These are phyloP conservation scores for Crepidodera aurea DNA, from an alignment of 2,888 invertebrate genomes.

Conservation along the genomic window DNA sequence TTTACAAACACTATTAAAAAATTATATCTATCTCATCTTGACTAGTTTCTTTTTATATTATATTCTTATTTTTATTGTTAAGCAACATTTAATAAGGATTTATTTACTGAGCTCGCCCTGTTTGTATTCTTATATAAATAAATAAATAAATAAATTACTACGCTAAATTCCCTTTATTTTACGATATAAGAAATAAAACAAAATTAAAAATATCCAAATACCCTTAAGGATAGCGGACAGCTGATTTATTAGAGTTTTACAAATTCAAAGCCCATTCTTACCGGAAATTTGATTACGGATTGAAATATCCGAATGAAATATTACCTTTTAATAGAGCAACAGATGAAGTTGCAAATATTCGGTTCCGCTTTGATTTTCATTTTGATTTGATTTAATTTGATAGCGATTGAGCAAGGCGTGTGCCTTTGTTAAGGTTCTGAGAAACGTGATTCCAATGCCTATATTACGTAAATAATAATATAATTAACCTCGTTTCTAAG, in stretches of 20 bases:
- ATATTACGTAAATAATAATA: background rate
- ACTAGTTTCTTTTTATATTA: no score
- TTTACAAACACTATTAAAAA: no score
- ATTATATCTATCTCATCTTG: no score
- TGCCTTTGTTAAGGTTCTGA: background rate
- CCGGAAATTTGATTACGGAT: background rate
- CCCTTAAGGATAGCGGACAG: background rate
- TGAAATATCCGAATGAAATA: constrained; percentile 1
- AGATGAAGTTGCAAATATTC: constrained; percentile 8
- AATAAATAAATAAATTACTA: no score
- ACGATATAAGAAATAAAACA: no score
- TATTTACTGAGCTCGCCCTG: no score
- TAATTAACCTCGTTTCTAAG: no score
- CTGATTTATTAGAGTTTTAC: background rate
- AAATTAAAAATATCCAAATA: background rate
- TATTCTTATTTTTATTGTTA: no score
- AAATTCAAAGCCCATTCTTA: background rate
- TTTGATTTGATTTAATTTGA: constrained; percentile 5
- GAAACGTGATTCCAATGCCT: background rate
- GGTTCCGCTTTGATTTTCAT: background rate
- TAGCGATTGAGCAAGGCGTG: background rate
- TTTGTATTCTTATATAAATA: no score
- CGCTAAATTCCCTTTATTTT: no score
- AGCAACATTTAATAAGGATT: no score
- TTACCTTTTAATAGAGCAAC: constrained; percentile 9